These are phyloP conservation scores for Nymphalis urticae DNA, from an alignment of 2,888 invertebrate species.

Conservation along the genomic window DNA sequence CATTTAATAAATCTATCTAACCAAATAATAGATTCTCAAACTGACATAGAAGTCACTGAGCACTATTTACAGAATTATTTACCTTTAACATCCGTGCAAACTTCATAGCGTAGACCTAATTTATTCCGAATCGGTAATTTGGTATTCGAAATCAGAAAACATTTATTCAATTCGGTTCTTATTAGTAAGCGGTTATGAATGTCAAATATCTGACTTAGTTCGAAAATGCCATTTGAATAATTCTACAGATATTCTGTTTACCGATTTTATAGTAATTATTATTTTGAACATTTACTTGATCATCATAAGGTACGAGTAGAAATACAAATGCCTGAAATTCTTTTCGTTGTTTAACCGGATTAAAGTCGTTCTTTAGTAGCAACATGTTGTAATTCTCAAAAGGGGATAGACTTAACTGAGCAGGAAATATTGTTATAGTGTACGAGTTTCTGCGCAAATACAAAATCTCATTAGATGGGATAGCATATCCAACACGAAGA, in stretches of 20 bases:
- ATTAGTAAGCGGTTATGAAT: conserved; percentile 21
- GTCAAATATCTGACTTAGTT: conserved; percentile 4
- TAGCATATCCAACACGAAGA: no score
- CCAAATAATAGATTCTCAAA: background rate
- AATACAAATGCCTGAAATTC: no score
- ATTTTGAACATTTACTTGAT: background rate
- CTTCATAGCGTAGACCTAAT: conserved; percentile 1
- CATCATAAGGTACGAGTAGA: background rate
- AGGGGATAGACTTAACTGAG: no score
- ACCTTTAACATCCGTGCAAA: background rate
- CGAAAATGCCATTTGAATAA: background rate
- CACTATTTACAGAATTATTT: background rate
- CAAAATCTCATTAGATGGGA: no score
- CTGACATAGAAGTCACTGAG: background rate
- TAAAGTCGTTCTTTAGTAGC: no score
- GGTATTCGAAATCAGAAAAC: conserved; percentile 8
- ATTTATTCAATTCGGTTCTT: conserved; percentile 16
- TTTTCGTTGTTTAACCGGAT: no score
- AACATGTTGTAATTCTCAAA: no score
- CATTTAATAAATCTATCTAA: background rate
- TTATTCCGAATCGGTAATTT: conserved; percentile 9
- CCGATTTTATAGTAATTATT: background rate
- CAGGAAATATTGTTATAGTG: no score
- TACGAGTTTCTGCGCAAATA: no score
- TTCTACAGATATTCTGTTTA: background rate